A percentile compares a stretch with the other conserved stretches of the same genome.
These are phyloP conservation scores for Lepidocolaptes lacrymiger DNA, from an alignment of 2,797 vertebrate species.

Conservation along the genomic window DNA sequence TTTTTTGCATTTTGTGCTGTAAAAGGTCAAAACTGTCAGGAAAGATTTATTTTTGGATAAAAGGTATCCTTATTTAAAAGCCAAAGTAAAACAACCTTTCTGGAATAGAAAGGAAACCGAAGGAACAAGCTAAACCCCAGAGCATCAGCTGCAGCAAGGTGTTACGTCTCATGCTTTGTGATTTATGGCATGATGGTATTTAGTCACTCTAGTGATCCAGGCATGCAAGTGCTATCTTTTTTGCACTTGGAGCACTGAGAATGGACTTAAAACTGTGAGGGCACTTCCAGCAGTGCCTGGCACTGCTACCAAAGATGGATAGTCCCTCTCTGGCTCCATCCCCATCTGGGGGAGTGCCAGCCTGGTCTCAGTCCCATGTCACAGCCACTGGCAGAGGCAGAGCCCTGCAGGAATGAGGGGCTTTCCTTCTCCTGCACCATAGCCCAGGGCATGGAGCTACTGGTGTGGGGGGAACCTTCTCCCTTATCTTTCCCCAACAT, in stretches of 20 bases:
- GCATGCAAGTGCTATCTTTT: rapidly evolving
- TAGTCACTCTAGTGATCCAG: background rate
- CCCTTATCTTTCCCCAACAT: rapidly evolving
- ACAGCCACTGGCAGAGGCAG: background rate
- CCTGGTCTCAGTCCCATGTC: background rate
- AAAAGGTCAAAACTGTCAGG: conserved; percentile 64
- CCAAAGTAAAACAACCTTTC: background rate
- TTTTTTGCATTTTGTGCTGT: conserved; percentile 26
- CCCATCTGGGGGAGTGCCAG: rapidly evolving
- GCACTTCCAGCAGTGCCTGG: background rate
- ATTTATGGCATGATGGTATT: background rate
- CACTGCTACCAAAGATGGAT: rapidly evolving
- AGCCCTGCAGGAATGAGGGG: background rate
- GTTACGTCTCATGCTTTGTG: background rate
- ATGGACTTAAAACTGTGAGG: rapidly evolving
- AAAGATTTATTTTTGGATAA: conserved; percentile 21
- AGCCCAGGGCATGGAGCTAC: background rate
- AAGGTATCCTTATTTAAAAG: background rate
- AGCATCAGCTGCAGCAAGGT: background rate
- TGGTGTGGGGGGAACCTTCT: rapidly evolving
- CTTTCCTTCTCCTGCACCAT: background rate
- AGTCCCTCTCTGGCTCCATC: background rate
- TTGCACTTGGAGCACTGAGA: background rate
- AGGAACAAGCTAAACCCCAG: background rate
- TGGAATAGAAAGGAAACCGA: background rate